phyloP scores from a whole-genome alignment of 2,888 invertebrate species.

The Beris morrisii region DNA sequence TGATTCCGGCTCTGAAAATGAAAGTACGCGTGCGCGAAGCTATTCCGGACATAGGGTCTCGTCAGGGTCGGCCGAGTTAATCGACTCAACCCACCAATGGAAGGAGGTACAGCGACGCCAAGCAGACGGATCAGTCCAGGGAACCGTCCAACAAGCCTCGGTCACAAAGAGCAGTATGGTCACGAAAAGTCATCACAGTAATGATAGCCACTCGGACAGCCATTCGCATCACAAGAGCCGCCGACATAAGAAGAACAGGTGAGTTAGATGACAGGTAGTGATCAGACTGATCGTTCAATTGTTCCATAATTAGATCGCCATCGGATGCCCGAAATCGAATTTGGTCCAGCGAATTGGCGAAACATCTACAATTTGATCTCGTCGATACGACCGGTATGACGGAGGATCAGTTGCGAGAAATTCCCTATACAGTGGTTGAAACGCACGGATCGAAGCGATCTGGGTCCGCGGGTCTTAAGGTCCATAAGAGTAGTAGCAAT shows the following conservation, averaged over 20 bases:
- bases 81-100: conserved; percentile 89
- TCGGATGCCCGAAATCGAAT: conserved; percentile 71
- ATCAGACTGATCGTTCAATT: conserved; percentile 4
- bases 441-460: conserved; percentile 57
- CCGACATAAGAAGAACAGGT: conserved; percentile 65
- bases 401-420: conserved; percentile 81
- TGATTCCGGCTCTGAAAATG: conserved; percentile 73
- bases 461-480: conserved; percentile 52
- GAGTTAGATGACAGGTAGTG: conserved; percentile 40
- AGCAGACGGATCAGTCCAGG: conserved; percentile 61
- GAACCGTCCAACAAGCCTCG: conserved; percentile 69
- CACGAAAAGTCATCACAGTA: conserved; percentile 54
- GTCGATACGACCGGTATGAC: conserved; percentile 89
- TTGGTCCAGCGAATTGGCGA: conserved; percentile 76
- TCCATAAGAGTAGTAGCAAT: conserved; percentile 56
- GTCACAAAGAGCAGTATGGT: conserved; percentile 65
- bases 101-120: conserved; percentile 80
- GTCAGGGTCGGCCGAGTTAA: conserved; percentile 66
- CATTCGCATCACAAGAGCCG: conserved; percentile 57
- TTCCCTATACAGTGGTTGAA: conserved; percentile 86
- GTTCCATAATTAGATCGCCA: conserved; percentile 61
- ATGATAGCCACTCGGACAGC: conserved; percentile 58
- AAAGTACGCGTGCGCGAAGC: conserved; percentile 61
- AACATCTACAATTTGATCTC: conserved; percentile 84
- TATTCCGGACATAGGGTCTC: conserved; percentile 56